A percentile compares a stretch with the other conserved stretches of the same genome.
Conservation (phyloP, 1,140 invertebrate species). For the Sipha flava region DNA sequence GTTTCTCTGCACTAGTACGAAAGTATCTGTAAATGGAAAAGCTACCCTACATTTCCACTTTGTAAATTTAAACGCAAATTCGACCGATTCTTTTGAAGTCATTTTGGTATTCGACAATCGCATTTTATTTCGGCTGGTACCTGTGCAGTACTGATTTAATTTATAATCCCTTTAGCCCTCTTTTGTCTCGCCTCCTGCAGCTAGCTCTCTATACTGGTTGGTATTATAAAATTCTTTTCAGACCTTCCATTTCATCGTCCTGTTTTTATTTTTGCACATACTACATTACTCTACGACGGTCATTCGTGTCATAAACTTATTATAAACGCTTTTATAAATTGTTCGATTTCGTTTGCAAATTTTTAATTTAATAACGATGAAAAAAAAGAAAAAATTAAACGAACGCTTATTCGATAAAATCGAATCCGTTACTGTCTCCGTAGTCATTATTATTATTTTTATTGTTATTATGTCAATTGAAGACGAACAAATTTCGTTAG, state of each 20-base stretch:
- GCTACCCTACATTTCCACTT: slow-evolving; percentile 20
- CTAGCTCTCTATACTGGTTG: not conserved
- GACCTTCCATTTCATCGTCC: not conserved
- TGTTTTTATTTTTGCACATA: no score
- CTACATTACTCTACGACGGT: no score
- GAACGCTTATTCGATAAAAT: not conserved
- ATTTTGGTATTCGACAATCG: slow-evolving; percentile 18
- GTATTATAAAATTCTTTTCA: not conserved
- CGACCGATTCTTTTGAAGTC: slow-evolving; percentile 28
- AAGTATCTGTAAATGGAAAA: slow-evolving; percentile 7
- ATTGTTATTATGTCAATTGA: slow-evolving; percentile 5
- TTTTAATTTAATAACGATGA: no score
- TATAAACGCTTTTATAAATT: no score
- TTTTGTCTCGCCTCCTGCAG: not conserved
- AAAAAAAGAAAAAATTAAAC: no score
- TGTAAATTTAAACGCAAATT: slow-evolving; percentile 27
- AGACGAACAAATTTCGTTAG: not conserved
- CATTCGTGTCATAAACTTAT: no score
- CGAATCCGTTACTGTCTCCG: not conserved
- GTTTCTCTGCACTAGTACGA: not conserved
- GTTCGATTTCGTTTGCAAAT: no score
- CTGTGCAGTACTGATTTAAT: slow-evolving; percentile 19
- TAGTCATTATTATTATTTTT: not conserved
- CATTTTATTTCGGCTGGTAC: slow-evolving; percentile 14
- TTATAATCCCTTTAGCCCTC: not conserved